A percentile compares a stretch with the other conserved stretches of the same genome.
phyloP scores from a whole-genome alignment of 2,888 invertebrate species.

The Dendrolimus houi region DNA sequence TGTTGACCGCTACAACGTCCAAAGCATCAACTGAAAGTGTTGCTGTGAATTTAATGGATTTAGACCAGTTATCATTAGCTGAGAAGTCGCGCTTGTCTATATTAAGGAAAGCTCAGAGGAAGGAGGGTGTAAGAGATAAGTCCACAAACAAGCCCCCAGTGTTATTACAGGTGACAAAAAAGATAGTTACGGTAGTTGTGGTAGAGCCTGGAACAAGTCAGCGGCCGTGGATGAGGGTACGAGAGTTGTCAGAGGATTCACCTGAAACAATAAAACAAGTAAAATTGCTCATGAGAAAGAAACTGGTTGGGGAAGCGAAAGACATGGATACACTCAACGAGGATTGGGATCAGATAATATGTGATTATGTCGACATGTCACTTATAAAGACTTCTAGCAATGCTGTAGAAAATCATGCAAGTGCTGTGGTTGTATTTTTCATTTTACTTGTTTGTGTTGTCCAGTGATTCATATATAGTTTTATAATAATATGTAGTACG shows the following conservation, averaged over 20 bases:
- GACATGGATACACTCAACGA: slow-evolving; percentile 51
- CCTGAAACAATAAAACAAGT: slow-evolving; percentile 37
- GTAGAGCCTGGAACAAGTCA: slow-evolving; percentile 36
- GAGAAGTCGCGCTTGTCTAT: slow-evolving; percentile 58
- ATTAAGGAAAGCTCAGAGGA: slow-evolving; percentile 47
- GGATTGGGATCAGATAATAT: slow-evolving; percentile 57
- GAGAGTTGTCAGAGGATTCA: slow-evolving; percentile 31
- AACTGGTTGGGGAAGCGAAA: slow-evolving; percentile 42
- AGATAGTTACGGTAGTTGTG: slow-evolving; percentile 46
- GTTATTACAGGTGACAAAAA: slow-evolving; percentile 43
- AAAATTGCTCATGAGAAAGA: slow-evolving; percentile 50
- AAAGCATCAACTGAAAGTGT: neutral
- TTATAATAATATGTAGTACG: too few relatives aligned
- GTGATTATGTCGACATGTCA: slow-evolving; percentile 55
- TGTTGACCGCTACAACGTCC: neutral
- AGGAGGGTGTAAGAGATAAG: slow-evolving; percentile 29
- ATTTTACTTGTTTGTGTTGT: too few relatives aligned
- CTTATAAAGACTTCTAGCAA: slow-evolving; percentile 9
- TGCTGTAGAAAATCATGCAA: too few relatives aligned
- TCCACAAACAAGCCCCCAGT: slow-evolving; percentile 51
- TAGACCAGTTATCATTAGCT: slow-evolving; percentile 36
- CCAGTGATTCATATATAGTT: too few relatives aligned
- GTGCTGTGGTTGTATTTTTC: too few relatives aligned
- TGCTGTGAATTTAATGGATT: neutral
- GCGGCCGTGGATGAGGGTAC: slow-evolving; percentile 29